Conservation (phyloP, 2,113 vertebrate species). For the Mobula birostris region DNA sequence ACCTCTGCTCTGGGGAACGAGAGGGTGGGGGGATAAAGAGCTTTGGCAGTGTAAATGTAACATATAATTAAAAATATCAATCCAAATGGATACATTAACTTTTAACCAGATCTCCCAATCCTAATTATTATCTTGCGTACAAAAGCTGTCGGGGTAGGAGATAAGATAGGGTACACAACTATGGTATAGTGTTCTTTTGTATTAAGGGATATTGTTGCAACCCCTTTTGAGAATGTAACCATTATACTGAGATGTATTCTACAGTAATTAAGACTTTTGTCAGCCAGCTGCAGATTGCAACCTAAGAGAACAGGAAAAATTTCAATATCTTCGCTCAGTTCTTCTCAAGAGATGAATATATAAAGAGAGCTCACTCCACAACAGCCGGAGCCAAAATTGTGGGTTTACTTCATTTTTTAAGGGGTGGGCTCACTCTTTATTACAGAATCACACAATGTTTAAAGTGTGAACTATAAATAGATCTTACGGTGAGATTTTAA, state of each 20-base stretch:
- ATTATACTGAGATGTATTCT: not conserved
- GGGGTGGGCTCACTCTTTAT: too few relatives aligned
- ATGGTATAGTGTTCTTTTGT: not conserved
- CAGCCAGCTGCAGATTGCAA: not conserved
- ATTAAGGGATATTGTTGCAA: not conserved
- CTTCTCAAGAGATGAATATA: not conserved
- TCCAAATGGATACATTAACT: not conserved
- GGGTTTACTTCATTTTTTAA: not conserved
- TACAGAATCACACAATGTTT: not conserved
- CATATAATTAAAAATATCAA: not conserved
- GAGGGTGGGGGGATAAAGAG: not conserved
- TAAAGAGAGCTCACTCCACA: not conserved
- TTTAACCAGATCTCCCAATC: not conserved
- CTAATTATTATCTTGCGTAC: not conserved
- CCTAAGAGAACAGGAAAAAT: not conserved
- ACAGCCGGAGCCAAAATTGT: not conserved
- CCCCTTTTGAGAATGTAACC: not conserved
- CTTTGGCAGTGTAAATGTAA: not conserved
- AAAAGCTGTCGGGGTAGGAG: not conserved
- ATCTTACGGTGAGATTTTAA: not conserved
- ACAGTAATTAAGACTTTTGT: not conserved
- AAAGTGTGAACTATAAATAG: conserved; percentile 10
- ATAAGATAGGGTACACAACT: not conserved
- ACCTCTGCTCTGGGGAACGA: not conserved
- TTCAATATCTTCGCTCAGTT: not conserved